Conservation (phyloP, 2,113 vertebrate species). For the Nanorana parkeri region DNA sequence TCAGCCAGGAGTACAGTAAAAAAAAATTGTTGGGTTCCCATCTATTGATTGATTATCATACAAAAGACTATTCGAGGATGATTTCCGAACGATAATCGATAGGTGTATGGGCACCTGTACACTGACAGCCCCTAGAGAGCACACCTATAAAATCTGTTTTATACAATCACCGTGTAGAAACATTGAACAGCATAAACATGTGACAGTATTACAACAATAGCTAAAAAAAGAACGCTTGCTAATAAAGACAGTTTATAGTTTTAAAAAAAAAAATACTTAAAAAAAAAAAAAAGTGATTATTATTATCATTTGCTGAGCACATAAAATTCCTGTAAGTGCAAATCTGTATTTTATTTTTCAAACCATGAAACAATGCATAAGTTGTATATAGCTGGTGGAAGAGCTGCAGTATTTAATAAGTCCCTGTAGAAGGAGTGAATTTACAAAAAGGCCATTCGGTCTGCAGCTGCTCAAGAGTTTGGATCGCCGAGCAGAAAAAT, state of each 20-base stretch:
- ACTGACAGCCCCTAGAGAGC: too few relatives aligned
- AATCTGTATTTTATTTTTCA: constrained; percentile 5
- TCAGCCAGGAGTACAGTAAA: too few relatives aligned
- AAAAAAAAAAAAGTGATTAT: neutral
- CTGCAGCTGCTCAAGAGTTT: constrained; percentile 47
- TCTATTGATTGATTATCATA: too few relatives aligned
- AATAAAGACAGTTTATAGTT: neutral
- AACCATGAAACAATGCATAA: constrained; percentile 25
- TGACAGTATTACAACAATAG: too few relatives aligned
- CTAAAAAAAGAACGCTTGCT: neutral
- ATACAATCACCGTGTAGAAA: too few relatives aligned
- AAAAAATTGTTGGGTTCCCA: too few relatives aligned
- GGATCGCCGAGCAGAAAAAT: constrained; percentile 44
- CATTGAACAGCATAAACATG: too few relatives aligned
- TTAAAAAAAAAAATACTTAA: too few relatives aligned
- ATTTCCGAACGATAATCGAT: too few relatives aligned
- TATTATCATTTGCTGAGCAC: constrained; percentile 10
- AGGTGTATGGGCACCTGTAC: too few relatives aligned
- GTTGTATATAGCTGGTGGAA: constrained; percentile 30
- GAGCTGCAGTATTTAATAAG: constrained; percentile 46
- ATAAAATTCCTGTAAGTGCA: constrained; percentile 12
- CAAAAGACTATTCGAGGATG: too few relatives aligned
- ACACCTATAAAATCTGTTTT: too few relatives aligned
- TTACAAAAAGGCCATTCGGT: constrained; percentile 38
- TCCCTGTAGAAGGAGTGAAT: constrained; percentile 45